Conservation (phyloP, 1,140 invertebrate genomes). For the Magallana angulata region DNA sequence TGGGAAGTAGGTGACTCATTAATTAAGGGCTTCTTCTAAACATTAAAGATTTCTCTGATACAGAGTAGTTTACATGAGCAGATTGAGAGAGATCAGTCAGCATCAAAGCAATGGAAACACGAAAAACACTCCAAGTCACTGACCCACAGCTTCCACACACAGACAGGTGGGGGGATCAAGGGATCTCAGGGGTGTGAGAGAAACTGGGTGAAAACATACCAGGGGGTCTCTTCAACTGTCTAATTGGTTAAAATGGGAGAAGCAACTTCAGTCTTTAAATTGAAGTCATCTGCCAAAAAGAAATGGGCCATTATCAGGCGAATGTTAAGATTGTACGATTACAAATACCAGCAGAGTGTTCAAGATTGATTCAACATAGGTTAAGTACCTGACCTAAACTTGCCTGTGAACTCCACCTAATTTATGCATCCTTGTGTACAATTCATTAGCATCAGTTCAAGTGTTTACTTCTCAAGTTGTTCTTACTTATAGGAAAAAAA, state of each 20-base stretch:
- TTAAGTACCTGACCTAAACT: slow-evolving; percentile 5
- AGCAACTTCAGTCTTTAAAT: background rate
- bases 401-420: slow-evolving; percentile 9
- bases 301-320: background rate
- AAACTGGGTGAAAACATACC: too few relatives aligned
- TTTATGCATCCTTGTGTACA: background rate
- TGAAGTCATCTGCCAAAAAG: background rate
- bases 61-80: background rate
- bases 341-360: background rate
- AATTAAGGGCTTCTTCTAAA: background rate
- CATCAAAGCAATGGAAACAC: slow-evolving; percentile 1
- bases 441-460: slow-evolving; percentile 13
- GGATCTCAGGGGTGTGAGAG: background rate
- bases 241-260: background rate
- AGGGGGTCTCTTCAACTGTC: too few relatives aligned
- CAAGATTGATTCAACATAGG: background rate
- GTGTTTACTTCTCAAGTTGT: background rate
- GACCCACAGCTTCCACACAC: background rate
- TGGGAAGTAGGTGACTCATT: background rate
- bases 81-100: background rate
- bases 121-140: background rate
- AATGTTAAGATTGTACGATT: background rate
- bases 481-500: background rate
- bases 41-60: slow-evolving; percentile 1
- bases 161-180: background rate